These are phyloP conservation scores for Aporophyla lueneburgensis DNA, from an alignment of 2,888 invertebrate genomes.

Conservation along the genomic window DNA sequence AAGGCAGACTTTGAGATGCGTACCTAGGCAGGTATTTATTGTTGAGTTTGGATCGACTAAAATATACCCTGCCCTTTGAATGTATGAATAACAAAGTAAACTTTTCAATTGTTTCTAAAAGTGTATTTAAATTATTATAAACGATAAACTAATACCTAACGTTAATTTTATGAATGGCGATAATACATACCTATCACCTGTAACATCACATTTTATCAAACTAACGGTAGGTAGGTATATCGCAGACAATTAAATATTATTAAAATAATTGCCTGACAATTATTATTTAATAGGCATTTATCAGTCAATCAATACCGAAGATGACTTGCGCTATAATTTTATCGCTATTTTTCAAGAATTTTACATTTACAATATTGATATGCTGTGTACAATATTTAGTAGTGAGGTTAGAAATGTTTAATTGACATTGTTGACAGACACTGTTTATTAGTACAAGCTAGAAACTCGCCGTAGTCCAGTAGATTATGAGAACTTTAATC, in stretches of 20 bases:
- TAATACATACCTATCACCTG: neutral
- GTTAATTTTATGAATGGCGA: neutral
- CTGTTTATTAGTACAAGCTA: neutral
- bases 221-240: conserved; percentile 1
- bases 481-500: neutral
- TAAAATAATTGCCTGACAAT: conserved; percentile 37
- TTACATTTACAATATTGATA: neutral
- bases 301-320: conserved; percentile 19
- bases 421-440: too few species aligned
- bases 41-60: neutral
- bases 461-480: neutral
- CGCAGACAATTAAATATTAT: conserved; percentile 19
- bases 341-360: neutral
- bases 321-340: conserved; percentile 9
- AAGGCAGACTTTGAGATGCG: neutral
- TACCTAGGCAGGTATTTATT: neutral
- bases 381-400: neutral
- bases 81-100: neutral
- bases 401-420: neutral
- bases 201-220: conserved; percentile 6
- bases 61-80: neutral
- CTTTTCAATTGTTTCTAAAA: neutral
- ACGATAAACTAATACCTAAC: neutral
- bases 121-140: neutral
- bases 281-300: conserved; percentile 34